phyloP scores from a whole-genome alignment of 2,888 invertebrate genomes.

The Erannis defoliaria region DNA sequence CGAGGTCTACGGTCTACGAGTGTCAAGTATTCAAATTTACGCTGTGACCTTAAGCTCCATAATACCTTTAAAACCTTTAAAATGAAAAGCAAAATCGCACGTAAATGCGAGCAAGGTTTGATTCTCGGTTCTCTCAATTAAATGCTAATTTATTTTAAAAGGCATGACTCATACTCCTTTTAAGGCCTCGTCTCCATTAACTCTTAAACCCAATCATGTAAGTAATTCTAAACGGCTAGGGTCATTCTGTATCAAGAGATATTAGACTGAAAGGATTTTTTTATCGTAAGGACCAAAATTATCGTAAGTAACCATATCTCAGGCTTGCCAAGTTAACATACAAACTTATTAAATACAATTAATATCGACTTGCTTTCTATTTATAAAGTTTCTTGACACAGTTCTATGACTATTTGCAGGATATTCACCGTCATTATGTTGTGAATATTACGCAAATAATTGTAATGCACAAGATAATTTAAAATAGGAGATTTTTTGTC shows the following conservation, averaged over 20 bases:
- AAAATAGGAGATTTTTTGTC: too few relatives aligned
- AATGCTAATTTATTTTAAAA: slow-evolving; percentile 16
- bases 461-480: too few relatives aligned
- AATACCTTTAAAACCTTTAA: too few relatives aligned
- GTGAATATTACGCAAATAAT: too few relatives aligned
- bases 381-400: too few relatives aligned
- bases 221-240: slow-evolving; percentile 8
- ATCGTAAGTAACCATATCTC: not conserved
- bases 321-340: too few relatives aligned
- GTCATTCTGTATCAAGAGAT: not conserved
- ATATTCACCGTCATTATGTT: too few relatives aligned
- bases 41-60: not conserved
- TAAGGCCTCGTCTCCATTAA: slow-evolving; percentile 12
- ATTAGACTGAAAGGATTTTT: not conserved
- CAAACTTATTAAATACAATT: too few relatives aligned
- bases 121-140: slow-evolving; percentile 5
- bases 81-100: slow-evolving; percentile 14
- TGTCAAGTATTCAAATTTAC: too few relatives aligned
- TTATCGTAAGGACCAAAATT: not conserved
- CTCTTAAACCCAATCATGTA: not conserved
- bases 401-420: too few relatives aligned
- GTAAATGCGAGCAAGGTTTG: slow-evolving; percentile 3
- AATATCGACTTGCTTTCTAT: too few relatives aligned
- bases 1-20: too few relatives aligned
- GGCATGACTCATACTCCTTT: slow-evolving; percentile 8